Base-by-base conservation (phyloP, 2,888 invertebrate genomes). In the Nyleta sp. region DNA sequence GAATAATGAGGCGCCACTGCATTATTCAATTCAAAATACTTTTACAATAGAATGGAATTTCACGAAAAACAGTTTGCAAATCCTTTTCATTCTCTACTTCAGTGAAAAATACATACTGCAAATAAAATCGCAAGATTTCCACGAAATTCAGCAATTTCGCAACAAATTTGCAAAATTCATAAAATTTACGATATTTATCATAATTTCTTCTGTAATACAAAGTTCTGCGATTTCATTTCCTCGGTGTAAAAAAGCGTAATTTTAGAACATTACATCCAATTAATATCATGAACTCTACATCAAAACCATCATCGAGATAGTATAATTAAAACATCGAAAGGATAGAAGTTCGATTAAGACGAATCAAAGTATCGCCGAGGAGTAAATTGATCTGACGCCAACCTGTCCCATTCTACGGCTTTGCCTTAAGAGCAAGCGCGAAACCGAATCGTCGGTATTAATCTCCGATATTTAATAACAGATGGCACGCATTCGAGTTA, bases 1-100 rank as follows among this genome's bases (percentile, higher is more conserved):
- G 73, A 73, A 65, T 73, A 73, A 57, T 44, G 57, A 65, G 52
- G 35, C 35, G 40, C 52, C 57, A 48, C 40, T 42, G 52, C 52
- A 48, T 65, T 57, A 44, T 64, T 72, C 71, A 64, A 57, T 50
- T 40, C 11, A 20, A 48, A 40, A 65, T 13, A 35, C 6, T 53
- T 60, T 31, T 52, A 60, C 60, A 71, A 70, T 31, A 18, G 48
- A 38, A 48, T 24, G n/a, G 28, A 40, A 42, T 40, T 64, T 64
- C 10, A 15, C 7, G 33, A 35, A n/a, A 13, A 38, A 38, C 7
- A 8, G 6, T 28, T 28, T 4, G 28, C 28, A 10, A 3, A 28
- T 28, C 2, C 1, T 28, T 28, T 28, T 10, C 24, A 24, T n/a
- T n/a, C n/a, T n/a, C n/a, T n/a, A n/a, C n/a, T n/a, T n/a, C n/a